Evolutionary conservation across 2,797 vertebrate species (phyloP).

Genomic region (Argyrosomus regius): DNA sequence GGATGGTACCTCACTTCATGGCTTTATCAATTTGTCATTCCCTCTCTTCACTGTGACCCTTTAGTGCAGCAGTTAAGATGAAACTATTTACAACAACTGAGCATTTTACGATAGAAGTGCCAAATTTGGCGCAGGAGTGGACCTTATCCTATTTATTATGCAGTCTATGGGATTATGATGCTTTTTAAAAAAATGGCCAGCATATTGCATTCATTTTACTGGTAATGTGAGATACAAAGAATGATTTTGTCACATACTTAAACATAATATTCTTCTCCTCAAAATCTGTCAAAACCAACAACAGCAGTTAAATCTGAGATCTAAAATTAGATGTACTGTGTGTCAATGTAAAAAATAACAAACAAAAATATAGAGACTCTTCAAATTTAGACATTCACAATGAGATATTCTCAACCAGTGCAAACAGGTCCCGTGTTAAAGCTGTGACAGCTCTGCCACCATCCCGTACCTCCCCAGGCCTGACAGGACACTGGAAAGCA

Average conservation of each 20-base stretch:
- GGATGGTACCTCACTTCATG: conserved; percentile 72
- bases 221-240: conserved; percentile 30
- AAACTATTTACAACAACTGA: conserved; percentile 62
- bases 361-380: conserved; percentile 23
- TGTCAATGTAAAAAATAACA: conserved; percentile 32
- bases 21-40: conserved; percentile 80
- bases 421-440: conserved; percentile 36
- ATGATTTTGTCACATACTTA: conserved; percentile 20
- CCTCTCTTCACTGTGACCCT: conserved; percentile 65
- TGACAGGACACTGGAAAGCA: conserved; percentile 72
- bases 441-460: conserved; percentile 66
- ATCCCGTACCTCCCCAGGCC: conserved; percentile 66
- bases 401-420: conserved; percentile 40
- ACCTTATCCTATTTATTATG: conserved; percentile 4
- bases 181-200: conserved; percentile 15
- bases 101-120: conserved; percentile 61
- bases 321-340: conserved; percentile 34
- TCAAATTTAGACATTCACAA: conserved; percentile 37
- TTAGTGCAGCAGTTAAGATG: conserved; percentile 57
- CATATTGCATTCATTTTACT: conserved; percentile 46
- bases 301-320: conserved; percentile 27
- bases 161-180: too few relatives aligned
- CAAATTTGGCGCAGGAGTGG: conserved; percentile 47
- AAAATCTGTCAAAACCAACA: conserved; percentile 39
- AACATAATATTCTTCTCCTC: conserved; percentile 21